phyloP scores from a whole-genome alignment of 2,113 vertebrate species.

The Murina feae region DNA sequence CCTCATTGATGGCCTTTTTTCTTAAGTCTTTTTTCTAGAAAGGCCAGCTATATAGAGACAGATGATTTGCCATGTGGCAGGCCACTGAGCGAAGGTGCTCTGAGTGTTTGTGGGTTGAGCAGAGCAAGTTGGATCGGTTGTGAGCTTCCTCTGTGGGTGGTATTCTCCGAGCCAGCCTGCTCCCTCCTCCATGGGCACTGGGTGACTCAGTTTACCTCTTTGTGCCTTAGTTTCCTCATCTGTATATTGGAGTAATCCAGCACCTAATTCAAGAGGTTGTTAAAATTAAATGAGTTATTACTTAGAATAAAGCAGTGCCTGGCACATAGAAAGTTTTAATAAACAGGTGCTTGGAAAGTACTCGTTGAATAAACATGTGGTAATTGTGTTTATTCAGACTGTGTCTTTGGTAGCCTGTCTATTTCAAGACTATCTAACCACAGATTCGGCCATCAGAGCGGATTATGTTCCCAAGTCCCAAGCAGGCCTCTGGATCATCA shows the following conservation, averaged over 20 bases:
- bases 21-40: conserved; percentile 2
- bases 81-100: neutral
- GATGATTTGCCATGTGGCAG: neutral
- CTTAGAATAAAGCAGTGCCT: neutral
- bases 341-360: neutral
- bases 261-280: neutral
- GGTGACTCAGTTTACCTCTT: neutral
- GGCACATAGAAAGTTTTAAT: neutral
- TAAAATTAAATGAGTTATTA: neutral
- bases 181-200: neutral
- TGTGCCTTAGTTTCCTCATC: neutral
- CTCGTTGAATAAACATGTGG: neutral
- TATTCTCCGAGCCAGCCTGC: neutral
- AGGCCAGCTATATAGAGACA: neutral
- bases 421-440: neutral
- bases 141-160: neutral
- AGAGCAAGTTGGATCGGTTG: neutral
- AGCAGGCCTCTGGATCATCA: neutral
- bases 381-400: neutral
- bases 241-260: neutral
- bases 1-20: neutral
- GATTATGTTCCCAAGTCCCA: neutral
- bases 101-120: neutral
- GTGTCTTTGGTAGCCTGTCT: neutral
- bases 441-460: neutral